Evolutionary conservation across 30 jellyfish, hydroid and myxozoan species (phyloP).

Genomic region (Haliclystus octoradiatus): DNA sequence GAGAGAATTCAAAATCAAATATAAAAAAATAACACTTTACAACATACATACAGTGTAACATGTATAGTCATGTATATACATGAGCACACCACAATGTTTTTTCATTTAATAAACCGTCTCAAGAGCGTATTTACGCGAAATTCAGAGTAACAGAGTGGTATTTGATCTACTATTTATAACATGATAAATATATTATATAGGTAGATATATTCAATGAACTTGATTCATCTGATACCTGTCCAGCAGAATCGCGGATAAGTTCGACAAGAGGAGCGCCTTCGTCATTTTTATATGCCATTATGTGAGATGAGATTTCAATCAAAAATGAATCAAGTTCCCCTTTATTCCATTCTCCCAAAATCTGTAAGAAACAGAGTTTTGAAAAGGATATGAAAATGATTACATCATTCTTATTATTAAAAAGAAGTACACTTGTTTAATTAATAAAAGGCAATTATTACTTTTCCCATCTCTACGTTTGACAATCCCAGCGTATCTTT

Average conservation of each 20-base stretch:
- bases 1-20: too few relatives aligned
- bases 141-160: too few relatives aligned
- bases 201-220: too few relatives aligned
- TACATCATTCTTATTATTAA: neutral
- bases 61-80: too few relatives aligned
- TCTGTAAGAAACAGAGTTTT: conserved; percentile 2
- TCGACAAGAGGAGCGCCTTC: conserved; percentile 65
- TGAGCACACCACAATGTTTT: too few relatives aligned
- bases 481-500: conserved; percentile 74
- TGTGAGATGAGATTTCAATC: conserved; percentile 75
- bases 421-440: neutral
- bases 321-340: conserved; percentile 91
- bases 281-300: conserved; percentile 69
- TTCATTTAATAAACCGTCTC: too few relatives aligned
- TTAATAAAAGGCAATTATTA: neutral
- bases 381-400: neutral
- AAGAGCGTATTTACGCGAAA: too few relatives aligned
- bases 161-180: too few relatives aligned
- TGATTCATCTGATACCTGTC: conserved; percentile 84
- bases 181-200: too few relatives aligned
- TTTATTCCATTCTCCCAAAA: conserved; percentile 83
- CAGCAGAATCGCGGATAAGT: conserved; percentile 90
- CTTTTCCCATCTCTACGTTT: conserved; percentile 89
- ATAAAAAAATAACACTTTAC: too few relatives aligned
- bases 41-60: too few relatives aligned